phyloP scores from a whole-genome alignment of 2,888 invertebrate genomes.

The Cinara cedri region DNA sequence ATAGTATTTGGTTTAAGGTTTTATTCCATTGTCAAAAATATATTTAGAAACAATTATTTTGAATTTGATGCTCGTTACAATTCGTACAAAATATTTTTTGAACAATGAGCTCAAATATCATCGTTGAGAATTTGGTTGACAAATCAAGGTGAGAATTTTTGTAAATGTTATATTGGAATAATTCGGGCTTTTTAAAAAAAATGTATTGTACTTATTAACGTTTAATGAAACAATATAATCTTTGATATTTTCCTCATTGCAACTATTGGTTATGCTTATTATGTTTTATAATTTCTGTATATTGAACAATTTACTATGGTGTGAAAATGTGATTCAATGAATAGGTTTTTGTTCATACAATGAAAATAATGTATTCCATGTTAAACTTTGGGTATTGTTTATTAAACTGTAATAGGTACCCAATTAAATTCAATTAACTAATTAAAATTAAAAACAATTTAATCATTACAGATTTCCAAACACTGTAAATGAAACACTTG shows the following conservation, averaged over 20 bases:
- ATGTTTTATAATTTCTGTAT: neutral
- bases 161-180: no score
- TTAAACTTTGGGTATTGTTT: no score
- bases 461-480: constrained; percentile 55
- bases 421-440: neutral
- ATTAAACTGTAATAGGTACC: neutral
- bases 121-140: constrained; percentile 32
- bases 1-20: no score
- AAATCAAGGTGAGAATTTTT: constrained; percentile 38
- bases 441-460: neutral
- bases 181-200: neutral
- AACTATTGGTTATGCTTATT: neutral
- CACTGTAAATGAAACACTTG: constrained; percentile 56
- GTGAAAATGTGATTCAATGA: no score
- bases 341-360: neutral
- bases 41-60: neutral
- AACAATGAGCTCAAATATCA: constrained; percentile 36
- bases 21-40: neutral
- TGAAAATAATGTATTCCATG: neutral
- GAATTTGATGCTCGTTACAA: neutral
- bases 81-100: neutral
- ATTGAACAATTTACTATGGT: neutral
- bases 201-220: neutral
- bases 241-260: neutral
- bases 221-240: neutral